Conservation (phyloP, 2,888 invertebrate species). For the Tetheella fluctuosa region DNA sequence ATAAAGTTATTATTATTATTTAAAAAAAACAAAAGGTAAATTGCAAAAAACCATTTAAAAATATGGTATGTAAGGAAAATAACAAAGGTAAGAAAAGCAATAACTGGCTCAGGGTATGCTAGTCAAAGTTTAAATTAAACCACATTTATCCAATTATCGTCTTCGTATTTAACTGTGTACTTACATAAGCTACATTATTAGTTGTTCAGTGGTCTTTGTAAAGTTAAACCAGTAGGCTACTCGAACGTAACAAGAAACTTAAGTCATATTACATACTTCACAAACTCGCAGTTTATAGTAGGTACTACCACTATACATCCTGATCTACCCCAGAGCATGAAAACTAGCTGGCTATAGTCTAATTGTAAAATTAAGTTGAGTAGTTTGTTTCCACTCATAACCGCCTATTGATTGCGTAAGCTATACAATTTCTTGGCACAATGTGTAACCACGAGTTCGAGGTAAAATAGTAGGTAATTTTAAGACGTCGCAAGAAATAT, state of each 20-base stretch:
- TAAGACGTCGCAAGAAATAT: neutral
- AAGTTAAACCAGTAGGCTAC: neutral
- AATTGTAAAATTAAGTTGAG: no score
- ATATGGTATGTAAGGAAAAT: neutral
- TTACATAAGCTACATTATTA: neutral
- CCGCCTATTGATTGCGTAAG: no score
- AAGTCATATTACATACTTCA: constrained; percentile 7
- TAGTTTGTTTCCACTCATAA: no score
- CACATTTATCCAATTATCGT: neutral
- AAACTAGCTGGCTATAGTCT: neutral
- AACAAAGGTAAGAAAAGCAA: neutral
- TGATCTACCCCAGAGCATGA: neutral
- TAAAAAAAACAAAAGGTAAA: no score
- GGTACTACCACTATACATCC: constrained; percentile 2
- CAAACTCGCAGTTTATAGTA: neutral
- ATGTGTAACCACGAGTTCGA: neutral
- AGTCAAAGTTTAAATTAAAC: neutral
- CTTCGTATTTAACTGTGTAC: neutral
- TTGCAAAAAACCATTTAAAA: no score
- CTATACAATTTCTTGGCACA: neutral
- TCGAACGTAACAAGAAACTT: constrained; percentile 2
- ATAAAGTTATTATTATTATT: no score
- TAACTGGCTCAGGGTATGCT: neutral
- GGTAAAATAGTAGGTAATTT: neutral
- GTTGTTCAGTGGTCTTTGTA: constrained; percentile 1